Evolutionary conservation across 2,888 invertebrate species (phyloP), one percentile per base, ranked within the genome.

Genomic region (Uropetala carovei): DNA sequence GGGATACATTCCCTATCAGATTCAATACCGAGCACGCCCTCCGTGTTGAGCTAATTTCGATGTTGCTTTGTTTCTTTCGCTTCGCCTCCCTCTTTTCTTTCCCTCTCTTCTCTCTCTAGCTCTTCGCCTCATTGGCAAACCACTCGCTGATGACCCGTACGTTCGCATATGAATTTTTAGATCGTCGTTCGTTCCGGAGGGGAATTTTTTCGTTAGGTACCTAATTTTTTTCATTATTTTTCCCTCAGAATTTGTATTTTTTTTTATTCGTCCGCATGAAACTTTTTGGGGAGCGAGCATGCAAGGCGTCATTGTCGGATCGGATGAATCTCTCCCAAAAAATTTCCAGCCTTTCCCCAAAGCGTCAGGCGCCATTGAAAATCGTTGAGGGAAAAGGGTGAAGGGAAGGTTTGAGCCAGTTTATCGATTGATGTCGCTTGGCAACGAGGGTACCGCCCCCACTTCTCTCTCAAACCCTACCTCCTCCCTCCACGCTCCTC

Each of bases 351-450:
- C 56, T 43, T 43, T 43, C 64, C 64, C 68, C 27, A 13, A 75
- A 43, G 43, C 83, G 83, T 83, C 56, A 57, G 64, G 58, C 64
- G 89, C 89, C 89, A 89, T 43, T 64, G 89, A 89, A 83, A 83
- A 83, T 83, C 83, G 83, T 83, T 83, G 83, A 43, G 56, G 83
- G 83, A 83, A 89, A 64, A 89, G 89, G 89, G 89, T 89, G 89
- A 60, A 60, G 89, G 86, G 60, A 86, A 86, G 86, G 64, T 89
- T 89, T 89, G 89, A 89, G 89, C 89, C 89, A 89, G 89, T 89
- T 89, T 89, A 89, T 89, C 89, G 89, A 89, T 89, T 89, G 89
- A 89, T 89, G 89, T 89, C 89, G 89, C 89, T 64, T 89, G 64
- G 89, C 89, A 89, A 89, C 89, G 64, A 43, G 83, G 83, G 83